Evolutionary conservation across 1,140 invertebrate species (phyloP).

Genomic region (Aethina tumida): DNA sequence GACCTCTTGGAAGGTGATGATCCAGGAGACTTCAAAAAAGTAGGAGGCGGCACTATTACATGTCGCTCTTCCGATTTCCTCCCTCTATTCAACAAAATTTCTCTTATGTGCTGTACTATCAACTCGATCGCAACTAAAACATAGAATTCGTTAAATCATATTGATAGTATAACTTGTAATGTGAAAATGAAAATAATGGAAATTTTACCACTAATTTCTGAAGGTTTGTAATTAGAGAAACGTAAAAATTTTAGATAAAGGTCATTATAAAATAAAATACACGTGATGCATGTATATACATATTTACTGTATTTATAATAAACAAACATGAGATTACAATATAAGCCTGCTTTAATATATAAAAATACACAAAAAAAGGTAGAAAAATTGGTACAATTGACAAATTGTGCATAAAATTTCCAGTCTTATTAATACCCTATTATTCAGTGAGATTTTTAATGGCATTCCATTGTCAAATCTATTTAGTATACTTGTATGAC

Average conservation of each 20-base stretch:
- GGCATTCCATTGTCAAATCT: too few species aligned
- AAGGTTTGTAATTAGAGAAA: background rate
- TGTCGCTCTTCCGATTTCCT: slow-evolving; percentile 17
- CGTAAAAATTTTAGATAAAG: background rate
- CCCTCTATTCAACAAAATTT: slow-evolving; percentile 55
- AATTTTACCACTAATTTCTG: slow-evolving; percentile 1
- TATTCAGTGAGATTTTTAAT: too few species aligned
- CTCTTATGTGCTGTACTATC: slow-evolving; percentile 89
- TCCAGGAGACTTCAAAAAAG: slow-evolving; percentile 1
- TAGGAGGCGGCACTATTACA: slow-evolving; percentile 4
- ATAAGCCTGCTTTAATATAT: background rate
- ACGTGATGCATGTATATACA: background rate
- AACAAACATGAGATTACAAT: background rate
- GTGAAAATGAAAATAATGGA: slow-evolving; percentile 8
- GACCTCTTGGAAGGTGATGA: slow-evolving; percentile 20
- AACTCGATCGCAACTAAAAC: slow-evolving; percentile 84
- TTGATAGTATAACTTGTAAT: slow-evolving; percentile 2
- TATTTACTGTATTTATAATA: background rate
- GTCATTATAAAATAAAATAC: background rate
- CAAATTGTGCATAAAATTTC: background rate
- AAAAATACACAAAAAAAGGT: background rate
- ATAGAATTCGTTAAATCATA: slow-evolving; percentile 13
- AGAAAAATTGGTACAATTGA: slow-evolving; percentile 3
- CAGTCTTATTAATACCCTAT: slow-evolving; percentile 4
- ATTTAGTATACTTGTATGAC: too few species aligned